Conservation (phyloP, 2,113 vertebrate species). For the Corythoichthys haematopterus region DNA sequence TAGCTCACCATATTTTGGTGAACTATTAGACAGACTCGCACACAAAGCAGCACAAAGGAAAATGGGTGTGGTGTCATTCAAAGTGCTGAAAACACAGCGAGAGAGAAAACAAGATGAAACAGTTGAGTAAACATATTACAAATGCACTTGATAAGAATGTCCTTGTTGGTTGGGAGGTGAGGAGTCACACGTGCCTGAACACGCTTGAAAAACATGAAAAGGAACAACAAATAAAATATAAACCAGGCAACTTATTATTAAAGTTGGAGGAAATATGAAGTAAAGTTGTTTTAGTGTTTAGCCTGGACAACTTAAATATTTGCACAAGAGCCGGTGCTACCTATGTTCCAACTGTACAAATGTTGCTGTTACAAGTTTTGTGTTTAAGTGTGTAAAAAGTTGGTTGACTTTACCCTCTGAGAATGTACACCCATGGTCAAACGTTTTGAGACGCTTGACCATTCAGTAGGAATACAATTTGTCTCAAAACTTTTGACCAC, state of each 20-base stretch:
- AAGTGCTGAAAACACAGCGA: constrained; percentile 6
- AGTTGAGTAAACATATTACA: constrained; percentile 1
- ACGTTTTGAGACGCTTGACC: too few relatives aligned
- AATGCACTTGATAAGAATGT: constrained; percentile 3
- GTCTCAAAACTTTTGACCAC: too few relatives aligned
- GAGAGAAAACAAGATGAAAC: constrained; percentile 12
- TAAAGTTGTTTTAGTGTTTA: neutral
- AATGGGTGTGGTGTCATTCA: constrained; percentile 4
- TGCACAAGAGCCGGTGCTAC: neutral
- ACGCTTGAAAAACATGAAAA: neutral
- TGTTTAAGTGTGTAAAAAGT: too few relatives aligned
- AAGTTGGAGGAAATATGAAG: neutral
- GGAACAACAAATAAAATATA: neutral
- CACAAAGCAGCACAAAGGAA: constrained; percentile 4
- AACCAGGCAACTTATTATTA: neutral
- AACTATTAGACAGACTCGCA: constrained; percentile 4
- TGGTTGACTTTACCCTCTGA: neutral
- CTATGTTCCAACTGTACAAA: neutral
- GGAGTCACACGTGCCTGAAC: neutral
- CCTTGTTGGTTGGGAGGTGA: neutral
- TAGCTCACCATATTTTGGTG: neutral
- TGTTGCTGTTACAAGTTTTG: neutral
- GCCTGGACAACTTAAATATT: neutral
- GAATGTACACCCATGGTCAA: neutral
- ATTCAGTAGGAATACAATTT: too few relatives aligned